Evolutionary conservation across 2,888 invertebrate species (phyloP).

Genomic region (Dysmachus trigonus): DNA sequence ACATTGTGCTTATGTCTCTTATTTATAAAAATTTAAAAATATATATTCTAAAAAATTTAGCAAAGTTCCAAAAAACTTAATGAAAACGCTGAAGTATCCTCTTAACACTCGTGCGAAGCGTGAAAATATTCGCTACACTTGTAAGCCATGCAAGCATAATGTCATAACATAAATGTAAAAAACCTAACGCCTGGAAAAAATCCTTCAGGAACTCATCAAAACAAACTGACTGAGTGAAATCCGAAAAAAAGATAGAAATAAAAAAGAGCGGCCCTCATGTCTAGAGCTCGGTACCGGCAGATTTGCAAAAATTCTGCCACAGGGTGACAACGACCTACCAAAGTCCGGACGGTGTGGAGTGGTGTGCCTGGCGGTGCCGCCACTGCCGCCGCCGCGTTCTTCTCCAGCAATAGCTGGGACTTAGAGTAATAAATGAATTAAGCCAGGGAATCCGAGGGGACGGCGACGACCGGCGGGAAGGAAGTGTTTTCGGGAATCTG

Average conservation of each 20-base stretch:
- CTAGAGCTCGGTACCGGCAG: background rate
- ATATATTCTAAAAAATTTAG: background rate
- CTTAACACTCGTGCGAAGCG: background rate
- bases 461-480: background rate
- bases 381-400: background rate
- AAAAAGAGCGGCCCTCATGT: background rate
- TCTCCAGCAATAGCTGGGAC: background rate
- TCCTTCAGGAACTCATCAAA: background rate
- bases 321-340: background rate
- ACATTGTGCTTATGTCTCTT: background rate
- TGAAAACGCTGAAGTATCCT: background rate
- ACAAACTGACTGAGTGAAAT: background rate
- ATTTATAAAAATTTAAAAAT: background rate
- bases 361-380: background rate
- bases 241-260: background rate
- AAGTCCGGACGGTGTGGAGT: background rate
- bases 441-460: background rate
- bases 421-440: conserved; percentile 27
- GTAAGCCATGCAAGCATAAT: background rate
- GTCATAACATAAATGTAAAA: background rate
- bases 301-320: conserved; percentile 1
- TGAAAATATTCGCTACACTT: background rate
- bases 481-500: background rate
- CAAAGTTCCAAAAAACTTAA: background rate
- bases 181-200: background rate